phyloP scores from a whole-genome alignment of 2,113 vertebrate genomes.

The Carlito syrichta region DNA sequence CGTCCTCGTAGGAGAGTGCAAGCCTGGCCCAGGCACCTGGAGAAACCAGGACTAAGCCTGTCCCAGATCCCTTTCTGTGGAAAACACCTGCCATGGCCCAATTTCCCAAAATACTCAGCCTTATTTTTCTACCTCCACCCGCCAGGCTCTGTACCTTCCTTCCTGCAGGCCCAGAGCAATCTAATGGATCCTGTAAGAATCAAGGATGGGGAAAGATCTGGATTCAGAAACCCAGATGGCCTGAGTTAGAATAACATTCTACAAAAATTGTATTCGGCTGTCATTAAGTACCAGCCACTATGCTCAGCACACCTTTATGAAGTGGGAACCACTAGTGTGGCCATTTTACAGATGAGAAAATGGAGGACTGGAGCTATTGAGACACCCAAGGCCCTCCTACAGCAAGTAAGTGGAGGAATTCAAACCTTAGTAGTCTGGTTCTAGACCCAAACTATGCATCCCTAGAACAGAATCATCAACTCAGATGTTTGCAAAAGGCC shows the following conservation, averaged over 20 bases:
- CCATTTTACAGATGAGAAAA: conserved; percentile 25
- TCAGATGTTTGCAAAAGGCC: neutral
- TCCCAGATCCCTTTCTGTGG: conserved; percentile 38
- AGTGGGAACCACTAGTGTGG: neutral
- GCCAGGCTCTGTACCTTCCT: neutral
- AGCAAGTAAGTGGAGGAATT: neutral
- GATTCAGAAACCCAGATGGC: neutral
- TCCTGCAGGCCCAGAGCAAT: neutral
- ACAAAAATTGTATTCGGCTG: neutral
- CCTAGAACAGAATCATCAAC: neutral
- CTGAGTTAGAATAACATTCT: neutral
- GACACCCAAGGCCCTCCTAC: neutral
- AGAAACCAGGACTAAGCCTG: conserved; percentile 45
- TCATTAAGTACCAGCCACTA: neutral
- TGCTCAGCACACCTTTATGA: neutral
- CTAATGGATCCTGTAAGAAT: neutral
- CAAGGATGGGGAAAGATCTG: neutral
- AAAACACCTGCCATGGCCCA: conserved; percentile 35
- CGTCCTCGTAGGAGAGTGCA: neutral
- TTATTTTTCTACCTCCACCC: neutral
- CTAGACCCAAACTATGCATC: neutral
- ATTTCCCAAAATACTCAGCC: conserved; percentile 62
- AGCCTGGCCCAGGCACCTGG: neutral
- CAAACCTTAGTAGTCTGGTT: neutral
- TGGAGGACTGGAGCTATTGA: neutral